Base-by-base conservation (phyloP, 2,888 invertebrate species). In the Cataglyphis albicans region DNA sequence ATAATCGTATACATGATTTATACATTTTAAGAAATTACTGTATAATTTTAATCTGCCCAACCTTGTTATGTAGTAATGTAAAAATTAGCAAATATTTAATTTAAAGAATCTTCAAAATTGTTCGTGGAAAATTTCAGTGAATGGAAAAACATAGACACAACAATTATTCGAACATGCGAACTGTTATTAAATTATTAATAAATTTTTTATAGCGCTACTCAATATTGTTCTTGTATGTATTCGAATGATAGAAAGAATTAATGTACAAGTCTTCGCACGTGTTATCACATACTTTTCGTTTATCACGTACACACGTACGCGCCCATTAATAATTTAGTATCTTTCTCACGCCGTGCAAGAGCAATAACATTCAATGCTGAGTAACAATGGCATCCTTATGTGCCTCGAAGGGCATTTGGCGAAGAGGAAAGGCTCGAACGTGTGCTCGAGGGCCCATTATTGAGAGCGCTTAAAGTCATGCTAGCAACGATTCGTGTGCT, bases 391-490 rank as follows among this genome's bases (percentile, higher is more conserved):
- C 18, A 21, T 65, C n/a, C 55, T 55, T 86, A 76, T 61, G 75
- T 70, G 72, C 63, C 57, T 48, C 41, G 52, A 55, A 41, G 81
- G 64, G 68, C 57, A 82, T 82, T 86, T 68, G 48, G 65, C 21
- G 52, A 57, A 81, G 81, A 88, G 82, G 82, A 88, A 89, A 88
- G 67, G 67, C 81, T 73, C 67, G 70, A 68, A 61, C 72, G 44
- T 73, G 72, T 73, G 72, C 82, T 89, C 82, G 82, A 84, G 81
- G 52, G 52, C 64, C 67, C 84, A 86, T 73, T 74, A 80, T 88
- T 82, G 84, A 87, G 87, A 70, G 87, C 80, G 74, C 85, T 88
- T 80, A 41, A 84, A 89, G 86, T 88, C 88, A 84, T 81, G 86
- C 65, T 25, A 82, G 81, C 73, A 84, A 87, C 87, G 83, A 82